phyloP scores from a whole-genome alignment of 2,888 invertebrate genomes.

The Carcina quercana region DNA sequence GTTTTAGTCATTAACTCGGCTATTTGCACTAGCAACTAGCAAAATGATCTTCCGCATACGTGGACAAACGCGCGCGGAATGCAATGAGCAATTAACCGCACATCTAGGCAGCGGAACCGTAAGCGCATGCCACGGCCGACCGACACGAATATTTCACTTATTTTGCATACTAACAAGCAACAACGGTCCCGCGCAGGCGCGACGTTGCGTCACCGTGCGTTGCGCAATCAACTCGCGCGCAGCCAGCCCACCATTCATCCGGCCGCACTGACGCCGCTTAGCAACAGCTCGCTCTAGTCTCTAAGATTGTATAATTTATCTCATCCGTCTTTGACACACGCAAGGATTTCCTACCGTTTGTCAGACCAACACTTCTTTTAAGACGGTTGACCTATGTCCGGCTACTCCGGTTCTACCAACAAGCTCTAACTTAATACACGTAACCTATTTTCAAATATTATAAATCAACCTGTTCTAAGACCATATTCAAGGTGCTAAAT shows the following conservation, averaged over 20 bases:
- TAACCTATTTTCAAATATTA: too few relatives aligned
- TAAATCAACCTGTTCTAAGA: too few relatives aligned
- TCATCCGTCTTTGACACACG: slow-evolving; percentile 7
- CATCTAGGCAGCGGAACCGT: slow-evolving; percentile 10
- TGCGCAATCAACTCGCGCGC: slow-evolving; percentile 55
- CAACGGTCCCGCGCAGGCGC: slow-evolving; percentile 46
- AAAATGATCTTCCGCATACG: neutral
- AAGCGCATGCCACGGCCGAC: slow-evolving; percentile 14
- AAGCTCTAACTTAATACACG: too few relatives aligned
- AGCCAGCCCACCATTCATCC: slow-evolving; percentile 52
- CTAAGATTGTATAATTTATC: slow-evolving; percentile 10
- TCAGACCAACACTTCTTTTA: too few relatives aligned
- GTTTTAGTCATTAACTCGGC: too few relatives aligned
- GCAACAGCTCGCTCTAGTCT: slow-evolving; percentile 44
- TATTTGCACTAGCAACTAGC: too few relatives aligned
- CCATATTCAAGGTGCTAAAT: too few relatives aligned
- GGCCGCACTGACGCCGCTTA: slow-evolving; percentile 45
- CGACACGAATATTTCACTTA: slow-evolving; percentile 55
- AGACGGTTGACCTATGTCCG: too few relatives aligned
- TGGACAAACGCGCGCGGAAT: slow-evolving; percentile 3
- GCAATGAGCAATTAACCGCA: slow-evolving; percentile 8
- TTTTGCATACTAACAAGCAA: slow-evolving; percentile 64
- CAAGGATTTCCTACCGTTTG: too few relatives aligned
- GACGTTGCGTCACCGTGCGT: slow-evolving; percentile 57
- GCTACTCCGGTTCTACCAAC: too few relatives aligned